Evolutionary conservation across 2,113 vertebrate genomes (phyloP).

Genomic region (Pelodiscus sinensis): DNA sequence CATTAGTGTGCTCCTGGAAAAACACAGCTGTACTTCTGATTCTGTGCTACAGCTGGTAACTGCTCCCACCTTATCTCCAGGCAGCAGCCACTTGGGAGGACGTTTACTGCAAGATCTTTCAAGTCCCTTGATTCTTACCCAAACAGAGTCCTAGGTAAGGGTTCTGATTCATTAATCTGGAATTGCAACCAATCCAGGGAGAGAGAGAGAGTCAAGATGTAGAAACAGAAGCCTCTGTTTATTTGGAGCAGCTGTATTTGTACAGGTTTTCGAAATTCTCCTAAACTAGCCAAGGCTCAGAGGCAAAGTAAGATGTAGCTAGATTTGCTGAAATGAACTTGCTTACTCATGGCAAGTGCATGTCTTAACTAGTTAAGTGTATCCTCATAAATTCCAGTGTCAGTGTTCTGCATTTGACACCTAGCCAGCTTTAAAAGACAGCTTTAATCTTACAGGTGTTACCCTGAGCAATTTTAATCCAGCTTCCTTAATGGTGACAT

Average conservation of each 20-base stretch:
- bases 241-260: slow-evolving; percentile 12
- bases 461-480: slow-evolving; percentile 59
- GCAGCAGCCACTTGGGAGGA: accelerated
- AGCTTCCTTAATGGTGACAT: slow-evolving; percentile 68
- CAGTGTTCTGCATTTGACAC: slow-evolving; percentile 61
- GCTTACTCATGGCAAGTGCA: slow-evolving; percentile 52
- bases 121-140: not conserved
- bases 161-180: not conserved
- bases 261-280: not conserved
- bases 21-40: accelerated
- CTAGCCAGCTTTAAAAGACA: slow-evolving; percentile 65
- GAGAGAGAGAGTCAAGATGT: accelerated
- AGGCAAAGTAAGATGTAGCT: slow-evolving; percentile 50
- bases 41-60: accelerated
- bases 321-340: slow-evolving; percentile 47
- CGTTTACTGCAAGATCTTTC: not conserved
- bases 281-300: slow-evolving; percentile 28
- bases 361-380: slow-evolving; percentile 69
- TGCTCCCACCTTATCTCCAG: not conserved
- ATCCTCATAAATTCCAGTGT: slow-evolving; percentile 74
- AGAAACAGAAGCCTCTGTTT: not conserved
- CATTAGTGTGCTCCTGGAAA: not conserved
- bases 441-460: slow-evolving; percentile 75
- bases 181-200: not conserved
- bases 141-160: accelerated